These are phyloP conservation scores for Cavia aperea DNA, from an alignment of 2,113 vertebrate species.

Conservation along the genomic window DNA sequence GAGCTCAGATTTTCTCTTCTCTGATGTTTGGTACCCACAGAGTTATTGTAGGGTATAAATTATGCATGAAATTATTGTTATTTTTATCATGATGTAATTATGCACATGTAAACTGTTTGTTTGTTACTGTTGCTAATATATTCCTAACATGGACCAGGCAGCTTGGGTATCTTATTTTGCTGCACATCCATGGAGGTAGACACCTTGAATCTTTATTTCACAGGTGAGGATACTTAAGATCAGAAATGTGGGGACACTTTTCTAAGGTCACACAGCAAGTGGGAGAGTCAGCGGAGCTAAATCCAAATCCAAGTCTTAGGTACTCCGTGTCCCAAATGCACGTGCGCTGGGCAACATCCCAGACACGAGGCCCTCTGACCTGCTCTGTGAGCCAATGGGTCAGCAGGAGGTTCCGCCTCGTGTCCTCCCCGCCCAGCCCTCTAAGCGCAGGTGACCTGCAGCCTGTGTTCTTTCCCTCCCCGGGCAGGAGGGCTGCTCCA, in stretches of 20 bases:
- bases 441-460: background rate
- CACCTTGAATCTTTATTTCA: background rate
- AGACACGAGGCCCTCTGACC: background rate
- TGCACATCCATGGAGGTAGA: background rate
- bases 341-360: background rate
- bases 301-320: background rate
- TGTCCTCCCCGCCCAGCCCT: background rate
- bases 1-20: background rate
- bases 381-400: background rate
- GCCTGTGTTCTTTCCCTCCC: background rate
- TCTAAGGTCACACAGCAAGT: background rate
- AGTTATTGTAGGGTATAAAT: background rate
- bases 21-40: background rate
- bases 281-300: background rate
- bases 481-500: background rate
- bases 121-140: background rate
- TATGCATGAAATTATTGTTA: background rate
- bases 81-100: background rate
- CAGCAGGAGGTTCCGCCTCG: background rate
- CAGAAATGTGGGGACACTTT: conserved; percentile 4
- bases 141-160: background rate
- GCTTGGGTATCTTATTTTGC: background rate
- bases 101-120: background rate
- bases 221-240: background rate
- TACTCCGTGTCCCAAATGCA: background rate